Evolutionary conservation across 2,113 vertebrate genomes (phyloP).

Genomic region (Copsychus sechellarum): DNA sequence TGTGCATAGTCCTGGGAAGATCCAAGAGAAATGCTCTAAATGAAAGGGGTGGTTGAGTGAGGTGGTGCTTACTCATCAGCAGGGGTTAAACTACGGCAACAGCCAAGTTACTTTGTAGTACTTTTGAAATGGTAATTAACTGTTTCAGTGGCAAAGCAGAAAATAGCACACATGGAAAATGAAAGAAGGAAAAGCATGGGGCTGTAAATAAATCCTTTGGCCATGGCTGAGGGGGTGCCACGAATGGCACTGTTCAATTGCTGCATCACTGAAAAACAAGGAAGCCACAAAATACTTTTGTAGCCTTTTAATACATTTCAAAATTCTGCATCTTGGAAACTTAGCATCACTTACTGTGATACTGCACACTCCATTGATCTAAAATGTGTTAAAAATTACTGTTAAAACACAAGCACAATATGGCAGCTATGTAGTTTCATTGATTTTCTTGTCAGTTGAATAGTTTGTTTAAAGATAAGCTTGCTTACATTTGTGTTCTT

Average conservation of each 20-base stretch:
- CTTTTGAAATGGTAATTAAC: not conserved
- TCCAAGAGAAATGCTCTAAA: too few species aligned
- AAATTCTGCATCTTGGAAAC: not conserved
- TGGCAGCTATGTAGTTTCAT: not conserved
- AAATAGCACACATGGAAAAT: not conserved
- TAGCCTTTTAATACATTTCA: not conserved
- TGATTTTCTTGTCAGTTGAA: not conserved
- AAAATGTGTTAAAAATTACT: not conserved
- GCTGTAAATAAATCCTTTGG: not conserved
- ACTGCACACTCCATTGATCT: not conserved
- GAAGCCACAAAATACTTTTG: not conserved
- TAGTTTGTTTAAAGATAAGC: not conserved
- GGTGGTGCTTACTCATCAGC: not conserved
- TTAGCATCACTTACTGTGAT: not conserved
- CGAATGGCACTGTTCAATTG: too few species aligned
- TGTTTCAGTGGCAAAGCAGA: not conserved
- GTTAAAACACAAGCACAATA: not conserved
- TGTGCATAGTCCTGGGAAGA: not conserved
- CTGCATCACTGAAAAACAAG: not conserved
- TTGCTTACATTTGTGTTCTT: not conserved
- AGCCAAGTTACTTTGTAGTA: not conserved
- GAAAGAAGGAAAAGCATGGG: not conserved
- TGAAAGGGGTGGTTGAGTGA: not conserved
- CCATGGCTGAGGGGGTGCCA: not conserved
- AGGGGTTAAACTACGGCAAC: fast-evolving